These are phyloP conservation scores for Apis cerana DNA, from an alignment of 1,140 invertebrate genomes.

Conservation along the genomic window DNA sequence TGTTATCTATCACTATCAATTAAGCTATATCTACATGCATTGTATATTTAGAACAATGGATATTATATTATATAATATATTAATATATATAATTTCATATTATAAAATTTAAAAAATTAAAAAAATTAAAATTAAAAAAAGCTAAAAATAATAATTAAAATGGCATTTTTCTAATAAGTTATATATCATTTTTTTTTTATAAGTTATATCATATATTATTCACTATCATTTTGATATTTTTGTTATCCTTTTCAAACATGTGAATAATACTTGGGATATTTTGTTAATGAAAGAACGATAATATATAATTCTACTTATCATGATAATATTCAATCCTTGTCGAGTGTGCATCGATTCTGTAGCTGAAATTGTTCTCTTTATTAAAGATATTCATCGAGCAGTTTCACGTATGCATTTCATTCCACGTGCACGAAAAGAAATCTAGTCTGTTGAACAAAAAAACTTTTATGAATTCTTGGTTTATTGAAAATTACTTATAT, in stretches of 20 bases:
- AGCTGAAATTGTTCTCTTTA: conserved; percentile 10
- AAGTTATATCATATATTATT: not conserved
- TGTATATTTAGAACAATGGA: too few relatives aligned
- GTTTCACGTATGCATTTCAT: not conserved
- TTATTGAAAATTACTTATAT: too few relatives aligned
- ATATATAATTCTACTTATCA: not conserved
- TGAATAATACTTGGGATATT: not conserved
- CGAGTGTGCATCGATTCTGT: not conserved
- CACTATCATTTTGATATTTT: not conserved
- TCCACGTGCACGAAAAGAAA: not conserved
- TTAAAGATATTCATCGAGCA: conserved; percentile 16
- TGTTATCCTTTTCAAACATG: not conserved
- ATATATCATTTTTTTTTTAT: too few relatives aligned
- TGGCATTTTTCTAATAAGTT: too few relatives aligned
- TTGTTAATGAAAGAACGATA: not conserved
- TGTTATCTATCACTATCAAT: too few relatives aligned
- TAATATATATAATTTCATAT: too few relatives aligned
- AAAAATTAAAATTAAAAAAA: too few relatives aligned
- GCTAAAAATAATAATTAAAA: too few relatives aligned
- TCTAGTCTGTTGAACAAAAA: not conserved
- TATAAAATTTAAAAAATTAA: too few relatives aligned
- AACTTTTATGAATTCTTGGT: not conserved
- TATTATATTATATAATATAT: too few relatives aligned
- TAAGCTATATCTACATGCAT: too few relatives aligned
- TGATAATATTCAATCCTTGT: not conserved